Conservation (phyloP, 23 tunicate genomes). For the Botrylloides violaceus region DNA sequence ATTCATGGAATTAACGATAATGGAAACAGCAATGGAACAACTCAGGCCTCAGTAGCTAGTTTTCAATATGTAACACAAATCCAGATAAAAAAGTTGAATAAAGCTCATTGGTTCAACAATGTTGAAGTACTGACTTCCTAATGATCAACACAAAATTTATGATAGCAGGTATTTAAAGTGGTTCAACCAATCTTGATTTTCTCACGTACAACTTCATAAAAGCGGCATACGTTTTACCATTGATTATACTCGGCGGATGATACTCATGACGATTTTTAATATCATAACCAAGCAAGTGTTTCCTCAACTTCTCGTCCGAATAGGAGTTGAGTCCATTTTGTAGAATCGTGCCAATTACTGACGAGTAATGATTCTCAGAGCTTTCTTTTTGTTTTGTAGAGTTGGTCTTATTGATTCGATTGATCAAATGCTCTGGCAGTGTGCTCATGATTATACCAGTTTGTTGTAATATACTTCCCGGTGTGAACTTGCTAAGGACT, state of each 20-base stretch:
- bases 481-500: conserved; percentile 8
- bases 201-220: not conserved
- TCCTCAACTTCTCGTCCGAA: conserved; percentile 12
- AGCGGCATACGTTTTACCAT: conserved; percentile 3
- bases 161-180: not conserved
- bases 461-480: conserved; percentile 3
- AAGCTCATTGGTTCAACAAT: too few species aligned
- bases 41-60: too few species aligned
- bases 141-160: not conserved
- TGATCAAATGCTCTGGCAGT: conserved; percentile 8
- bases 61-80: too few species aligned
- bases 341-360: not conserved
- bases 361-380: not conserved
- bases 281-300: conserved; percentile 12
- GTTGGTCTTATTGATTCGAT: not conserved
- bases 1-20: too few species aligned
- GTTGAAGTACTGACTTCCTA: not conserved
- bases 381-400: not conserved
- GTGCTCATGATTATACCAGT: conserved; percentile 4
- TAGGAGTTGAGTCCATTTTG: conserved; percentile 15
- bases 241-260: conserved; percentile 3
- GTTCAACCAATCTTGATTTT: conserved; percentile 11
- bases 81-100: too few species aligned
- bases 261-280: not conserved
- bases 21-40: too few species aligned